Base-by-base conservation (phyloP, 2,113 vertebrate species). In the Engraulis encrasicolus region DNA sequence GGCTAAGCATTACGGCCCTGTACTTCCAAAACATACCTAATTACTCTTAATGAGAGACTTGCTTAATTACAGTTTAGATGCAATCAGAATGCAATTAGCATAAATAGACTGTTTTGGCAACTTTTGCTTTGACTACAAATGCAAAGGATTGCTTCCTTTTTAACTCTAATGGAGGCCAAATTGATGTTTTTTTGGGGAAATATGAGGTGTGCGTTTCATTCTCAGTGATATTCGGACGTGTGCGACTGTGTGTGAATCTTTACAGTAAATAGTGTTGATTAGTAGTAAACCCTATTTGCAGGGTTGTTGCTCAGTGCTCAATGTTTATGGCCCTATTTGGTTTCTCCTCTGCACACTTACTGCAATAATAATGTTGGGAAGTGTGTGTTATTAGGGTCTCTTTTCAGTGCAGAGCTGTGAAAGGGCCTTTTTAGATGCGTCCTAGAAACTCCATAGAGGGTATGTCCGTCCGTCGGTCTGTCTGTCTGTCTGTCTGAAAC, bases 1-100 rank as follows among this genome's bases (percentile, higher is more conserved):
- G 23, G 23, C 2, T 66, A 23, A 66, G 7, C 23, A 34, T 50
- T 50, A 74, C 31, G 11, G n/a, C 27, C 31, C 23, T 15, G 61
- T 71, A 71, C 27, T 71, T 34, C 27, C 27, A 71, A 71, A 45
- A 80, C 58, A 80, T 50, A 27, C 54, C 34, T 50, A 80, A 52
- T 84, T 84, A 74, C 17, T 74, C 31, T 15, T 34, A 74, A 74
- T 74, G 14, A 31, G 31, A 14, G 66, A 74, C 12, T n/a, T 34
- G 2, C 20, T 19, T 79, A 79, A 79, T 58, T 78, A 45, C 23
- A 40, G 37, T 71, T 81, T 45, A 71, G 58, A 23, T 34, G 40
- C 34, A 38, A 37, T 66, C 38, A 82, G 61, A 45, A 71, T 71
- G 17, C 58, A 82, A 31, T 82, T 48, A 74, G 27, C 15, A 14